Percentiles rank a stretch among this genome's conserved stretches.
Conservation (phyloP, 2,888 invertebrate genomes). For the Eupsilia transversa region DNA sequence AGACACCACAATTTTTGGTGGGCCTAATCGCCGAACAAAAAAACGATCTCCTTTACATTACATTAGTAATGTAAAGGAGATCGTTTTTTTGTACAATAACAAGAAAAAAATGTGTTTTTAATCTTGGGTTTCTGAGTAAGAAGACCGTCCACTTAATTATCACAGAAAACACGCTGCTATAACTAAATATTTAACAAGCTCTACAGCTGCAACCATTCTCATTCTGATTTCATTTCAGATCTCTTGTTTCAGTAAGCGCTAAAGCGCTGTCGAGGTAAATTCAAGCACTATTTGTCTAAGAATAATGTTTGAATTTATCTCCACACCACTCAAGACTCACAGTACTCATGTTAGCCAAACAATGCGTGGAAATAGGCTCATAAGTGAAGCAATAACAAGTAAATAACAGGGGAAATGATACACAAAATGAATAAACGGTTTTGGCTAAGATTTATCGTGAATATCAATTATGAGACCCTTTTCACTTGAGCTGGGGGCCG, state of each 20-base stretch:
- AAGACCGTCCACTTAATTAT: not conserved
- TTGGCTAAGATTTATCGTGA: constrained; percentile 47
- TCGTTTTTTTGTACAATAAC: too few species aligned
- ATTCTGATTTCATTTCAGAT: not conserved
- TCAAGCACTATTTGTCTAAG: constrained; percentile 9
- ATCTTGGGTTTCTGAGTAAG: not conserved
- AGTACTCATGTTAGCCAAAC: constrained; percentile 18
- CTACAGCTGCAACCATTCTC: not conserved
- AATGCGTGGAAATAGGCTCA: constrained; percentile 37
- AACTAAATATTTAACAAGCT: not conserved
- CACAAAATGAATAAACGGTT: constrained; percentile 34
- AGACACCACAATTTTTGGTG: too few species aligned
- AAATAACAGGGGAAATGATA: constrained; percentile 37
- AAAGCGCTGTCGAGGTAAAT: not conserved
- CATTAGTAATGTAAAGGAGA: too few species aligned
- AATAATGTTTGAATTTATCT: constrained; percentile 6
- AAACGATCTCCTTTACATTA: too few species aligned
- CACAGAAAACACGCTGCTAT: not conserved
- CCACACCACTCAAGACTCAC: not conserved
- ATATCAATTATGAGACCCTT: constrained; percentile 53
- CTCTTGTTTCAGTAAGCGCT: not conserved
- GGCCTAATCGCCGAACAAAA: too few species aligned
- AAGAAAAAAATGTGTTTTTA: not conserved
- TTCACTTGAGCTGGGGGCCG: constrained; percentile 31
- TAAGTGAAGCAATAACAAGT: constrained; percentile 45